Evolutionary conservation across 2,113 vertebrate species (phyloP).

Genomic region (Aphyosemion australe): DNA sequence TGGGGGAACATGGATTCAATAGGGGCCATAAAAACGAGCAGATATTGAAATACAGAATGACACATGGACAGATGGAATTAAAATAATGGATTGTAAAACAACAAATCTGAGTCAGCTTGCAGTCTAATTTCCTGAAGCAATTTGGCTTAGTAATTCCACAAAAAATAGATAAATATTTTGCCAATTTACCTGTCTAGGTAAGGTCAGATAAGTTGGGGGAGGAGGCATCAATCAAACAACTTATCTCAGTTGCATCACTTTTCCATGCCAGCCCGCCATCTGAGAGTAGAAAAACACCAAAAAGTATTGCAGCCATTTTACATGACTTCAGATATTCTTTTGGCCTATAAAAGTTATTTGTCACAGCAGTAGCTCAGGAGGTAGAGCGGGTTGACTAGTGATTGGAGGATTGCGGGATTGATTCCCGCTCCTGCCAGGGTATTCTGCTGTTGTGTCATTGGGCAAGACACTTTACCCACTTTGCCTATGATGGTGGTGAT

Average conservation of each 20-base stretch:
- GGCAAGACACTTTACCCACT: too few species aligned
- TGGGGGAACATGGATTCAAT: slow-evolving; percentile 34
- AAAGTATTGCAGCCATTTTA: background rate
- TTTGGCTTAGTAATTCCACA: slow-evolving; percentile 23
- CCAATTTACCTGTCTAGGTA: slow-evolving; percentile 32
- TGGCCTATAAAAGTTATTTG: too few species aligned
- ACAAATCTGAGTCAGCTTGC: slow-evolving; percentile 47
- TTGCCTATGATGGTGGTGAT: too few species aligned
- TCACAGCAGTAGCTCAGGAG: too few species aligned
- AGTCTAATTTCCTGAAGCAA: slow-evolving; percentile 46
- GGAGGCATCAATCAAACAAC: slow-evolving; percentile 4
- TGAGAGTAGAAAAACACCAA: background rate
- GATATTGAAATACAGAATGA: slow-evolving; percentile 45
- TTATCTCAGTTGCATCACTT: too few species aligned
- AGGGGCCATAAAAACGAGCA: slow-evolving; percentile 51
- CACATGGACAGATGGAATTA: slow-evolving; percentile 41
- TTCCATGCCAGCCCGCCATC: background rate
- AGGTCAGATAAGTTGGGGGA: slow-evolving; percentile 46
- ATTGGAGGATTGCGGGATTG: too few species aligned
- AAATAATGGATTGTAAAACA: slow-evolving; percentile 46
- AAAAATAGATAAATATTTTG: slow-evolving; percentile 54
- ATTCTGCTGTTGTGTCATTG: too few species aligned
- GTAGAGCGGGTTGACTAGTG: too few species aligned
- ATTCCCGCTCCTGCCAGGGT: too few species aligned
- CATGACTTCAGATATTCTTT: too few species aligned